A percentile compares a stretch with the other conserved stretches of the same genome.
These are phyloP conservation scores for Halcyon leucocephala DNA, from an alignment of 2,797 vertebrate species.

Conservation along the genomic window DNA sequence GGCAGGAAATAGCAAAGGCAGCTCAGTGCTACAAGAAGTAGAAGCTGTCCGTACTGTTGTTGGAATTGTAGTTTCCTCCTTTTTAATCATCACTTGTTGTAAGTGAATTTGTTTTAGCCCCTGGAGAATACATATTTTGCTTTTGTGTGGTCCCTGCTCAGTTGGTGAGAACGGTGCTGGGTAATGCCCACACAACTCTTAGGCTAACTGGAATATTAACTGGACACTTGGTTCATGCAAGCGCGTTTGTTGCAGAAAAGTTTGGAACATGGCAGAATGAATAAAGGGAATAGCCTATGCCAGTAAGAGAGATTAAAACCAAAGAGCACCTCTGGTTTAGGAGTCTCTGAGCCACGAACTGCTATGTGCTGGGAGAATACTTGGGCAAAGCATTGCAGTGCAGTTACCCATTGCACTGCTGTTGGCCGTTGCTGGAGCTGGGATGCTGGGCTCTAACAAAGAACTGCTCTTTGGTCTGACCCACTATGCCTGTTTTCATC, in stretches of 20 bases:
- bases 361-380: not conserved
- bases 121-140: not conserved
- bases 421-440: not conserved
- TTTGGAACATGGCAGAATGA: not conserved
- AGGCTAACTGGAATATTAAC: not conserved
- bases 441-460: not conserved
- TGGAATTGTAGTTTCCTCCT: slow-evolving; percentile 16
- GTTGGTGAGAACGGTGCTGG: not conserved
- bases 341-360: not conserved
- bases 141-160: not conserved
- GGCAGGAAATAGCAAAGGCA: slow-evolving; percentile 28
- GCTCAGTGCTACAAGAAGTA: not conserved
- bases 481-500: not conserved
- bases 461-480: not conserved
- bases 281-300: not conserved
- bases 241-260: not conserved
- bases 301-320: not conserved
- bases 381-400: not conserved
- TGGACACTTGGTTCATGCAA: not conserved
- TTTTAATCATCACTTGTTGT: not conserved
- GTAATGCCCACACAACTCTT: not conserved
- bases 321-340: not conserved
- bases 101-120: not conserved
- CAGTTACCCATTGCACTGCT: not conserved
- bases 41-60: not conserved